Conservation (phyloP, 2,888 invertebrate genomes). For the Oegoconia quadripuncta region DNA sequence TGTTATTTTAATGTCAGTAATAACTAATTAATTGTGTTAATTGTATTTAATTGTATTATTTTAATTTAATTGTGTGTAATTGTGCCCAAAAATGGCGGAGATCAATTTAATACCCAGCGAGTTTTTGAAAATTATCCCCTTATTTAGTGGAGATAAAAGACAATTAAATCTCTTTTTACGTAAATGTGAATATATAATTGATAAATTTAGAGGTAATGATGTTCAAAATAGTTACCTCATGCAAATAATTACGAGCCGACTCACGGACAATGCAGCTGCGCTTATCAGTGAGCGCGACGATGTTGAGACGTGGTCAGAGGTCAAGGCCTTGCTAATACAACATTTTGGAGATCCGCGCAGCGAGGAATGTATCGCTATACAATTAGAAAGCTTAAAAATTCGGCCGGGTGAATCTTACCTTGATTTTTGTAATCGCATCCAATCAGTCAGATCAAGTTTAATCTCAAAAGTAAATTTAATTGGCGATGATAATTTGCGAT, state of each 20-base stretch:
- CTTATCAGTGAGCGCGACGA: slow-evolving; percentile 15
- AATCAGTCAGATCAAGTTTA: neutral
- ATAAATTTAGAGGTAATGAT: neutral
- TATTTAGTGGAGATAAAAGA: slow-evolving; percentile 8
- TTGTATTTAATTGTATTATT: no score
- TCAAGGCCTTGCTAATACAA: neutral
- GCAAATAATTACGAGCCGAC: slow-evolving; percentile 11
- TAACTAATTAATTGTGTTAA: no score
- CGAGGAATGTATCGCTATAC: slow-evolving; percentile 14
- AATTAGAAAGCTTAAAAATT: slow-evolving; percentile 14
- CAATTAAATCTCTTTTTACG: slow-evolving; percentile 9
- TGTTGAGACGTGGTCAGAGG: neutral
- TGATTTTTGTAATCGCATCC: slow-evolving; percentile 17
- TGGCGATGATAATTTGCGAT: neutral
- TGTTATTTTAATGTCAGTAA: no score
- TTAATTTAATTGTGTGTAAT: no score
- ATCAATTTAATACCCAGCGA: slow-evolving; percentile 5
- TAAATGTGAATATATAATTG: slow-evolving; percentile 13
- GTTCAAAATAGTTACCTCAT: slow-evolving; percentile 11
- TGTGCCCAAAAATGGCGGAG: neutral
- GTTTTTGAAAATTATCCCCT: slow-evolving; percentile 7
- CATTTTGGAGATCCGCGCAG: slow-evolving; percentile 7
- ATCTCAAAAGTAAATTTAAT: neutral
- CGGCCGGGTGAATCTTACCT: slow-evolving; percentile 10
- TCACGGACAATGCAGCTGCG: slow-evolving; percentile 11